phyloP scores from a whole-genome alignment of 2,797 vertebrate genomes.

The Neoniphon sammara region DNA sequence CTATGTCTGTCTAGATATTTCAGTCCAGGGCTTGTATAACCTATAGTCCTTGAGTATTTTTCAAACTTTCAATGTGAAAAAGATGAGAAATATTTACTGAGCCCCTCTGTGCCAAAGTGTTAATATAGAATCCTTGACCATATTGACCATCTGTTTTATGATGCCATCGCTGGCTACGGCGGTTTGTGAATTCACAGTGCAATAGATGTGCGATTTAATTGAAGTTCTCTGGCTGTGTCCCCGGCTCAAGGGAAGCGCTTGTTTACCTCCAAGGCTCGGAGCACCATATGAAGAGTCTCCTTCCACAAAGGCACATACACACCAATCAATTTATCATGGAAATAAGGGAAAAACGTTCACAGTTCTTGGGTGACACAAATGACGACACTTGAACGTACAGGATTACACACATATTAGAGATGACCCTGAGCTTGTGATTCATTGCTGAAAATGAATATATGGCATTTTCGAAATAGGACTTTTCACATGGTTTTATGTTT shows the following conservation, averaged over 20 bases:
- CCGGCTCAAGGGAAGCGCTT: background rate
- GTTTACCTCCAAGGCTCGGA: conserved; percentile 21
- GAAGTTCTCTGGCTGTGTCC: background rate
- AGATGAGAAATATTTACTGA: conserved; percentile 7
- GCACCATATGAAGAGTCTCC: background rate
- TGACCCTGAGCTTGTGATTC: background rate
- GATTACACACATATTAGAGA: background rate
- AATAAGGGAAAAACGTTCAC: background rate
- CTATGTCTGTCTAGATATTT: background rate
- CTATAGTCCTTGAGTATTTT: background rate
- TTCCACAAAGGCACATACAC: background rate
- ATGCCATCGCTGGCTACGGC: background rate
- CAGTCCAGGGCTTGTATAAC: background rate
- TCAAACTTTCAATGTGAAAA: conserved; percentile 2
- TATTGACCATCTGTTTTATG: conserved; percentile 20
- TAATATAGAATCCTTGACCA: conserved; percentile 36
- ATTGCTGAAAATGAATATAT: no score
- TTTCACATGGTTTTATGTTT: background rate
- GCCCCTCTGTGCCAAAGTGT: conserved; percentile 10
- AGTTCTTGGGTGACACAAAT: background rate
- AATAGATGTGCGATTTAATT: conserved; percentile 10
- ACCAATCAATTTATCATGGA: background rate
- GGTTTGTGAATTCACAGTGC: background rate
- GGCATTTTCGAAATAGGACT: background rate
- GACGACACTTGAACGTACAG: background rate